phyloP scores from a whole-genome alignment of 2,888 invertebrate species.

The Chrysomela aeneicollis region DNA sequence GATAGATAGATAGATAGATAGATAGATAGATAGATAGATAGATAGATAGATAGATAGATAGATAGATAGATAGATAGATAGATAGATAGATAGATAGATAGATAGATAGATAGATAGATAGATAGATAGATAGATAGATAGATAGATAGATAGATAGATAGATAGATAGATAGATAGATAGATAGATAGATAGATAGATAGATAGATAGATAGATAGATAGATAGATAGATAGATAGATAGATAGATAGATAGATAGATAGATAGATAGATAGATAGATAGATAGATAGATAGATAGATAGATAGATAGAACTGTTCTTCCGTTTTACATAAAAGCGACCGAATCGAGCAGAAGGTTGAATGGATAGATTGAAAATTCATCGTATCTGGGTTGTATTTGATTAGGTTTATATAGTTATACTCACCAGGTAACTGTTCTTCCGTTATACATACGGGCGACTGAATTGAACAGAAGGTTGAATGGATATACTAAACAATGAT shows the following conservation, averaged over 20 bases:
- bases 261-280: background rate
- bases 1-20: background rate
- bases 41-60: background rate
- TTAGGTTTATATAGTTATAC: no score
- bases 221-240: background rate
- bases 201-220: background rate
- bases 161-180: background rate
- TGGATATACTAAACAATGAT: no score
- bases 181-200: background rate
- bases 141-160: background rate
- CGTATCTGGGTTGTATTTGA: no score
- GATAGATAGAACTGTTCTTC: background rate
- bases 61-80: background rate
- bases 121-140: background rate
- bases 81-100: background rate
- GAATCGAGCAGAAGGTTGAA: no score
- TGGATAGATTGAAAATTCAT: no score
- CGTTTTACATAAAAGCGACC: no score
- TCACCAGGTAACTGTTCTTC: no score
- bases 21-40: background rate
- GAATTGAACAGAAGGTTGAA: no score
- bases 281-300: background rate
- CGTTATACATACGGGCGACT: no score
- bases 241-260: background rate
- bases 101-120: background rate